A percentile compares a stretch with the other conserved stretches of the same genome.
Conservation (phyloP, 2,113 vertebrate genomes). For the Falco punctatus region DNA sequence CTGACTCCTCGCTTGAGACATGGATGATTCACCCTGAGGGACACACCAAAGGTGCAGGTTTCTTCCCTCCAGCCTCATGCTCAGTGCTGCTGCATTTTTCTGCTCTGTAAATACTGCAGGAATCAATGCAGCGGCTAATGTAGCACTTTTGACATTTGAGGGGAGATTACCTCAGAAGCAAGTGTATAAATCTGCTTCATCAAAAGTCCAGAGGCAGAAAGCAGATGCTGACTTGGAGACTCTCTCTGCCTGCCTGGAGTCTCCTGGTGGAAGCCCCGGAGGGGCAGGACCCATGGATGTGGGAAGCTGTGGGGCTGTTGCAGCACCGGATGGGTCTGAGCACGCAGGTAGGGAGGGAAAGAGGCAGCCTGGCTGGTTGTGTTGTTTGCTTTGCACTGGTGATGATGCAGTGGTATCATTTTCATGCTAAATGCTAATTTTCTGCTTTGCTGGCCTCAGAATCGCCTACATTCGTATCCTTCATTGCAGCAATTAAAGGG, state of each 20-base stretch:
- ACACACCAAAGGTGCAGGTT: neutral
- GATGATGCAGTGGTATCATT: conserved; percentile 58
- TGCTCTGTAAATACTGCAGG: conserved; percentile 4
- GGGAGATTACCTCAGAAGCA: neutral
- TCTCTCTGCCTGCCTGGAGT: neutral
- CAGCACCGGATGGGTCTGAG: neutral
- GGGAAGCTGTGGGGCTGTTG: neutral
- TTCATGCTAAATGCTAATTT: conserved; percentile 67
- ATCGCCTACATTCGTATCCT: conserved; percentile 32
- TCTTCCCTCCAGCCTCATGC: neutral
- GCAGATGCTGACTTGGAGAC: neutral
- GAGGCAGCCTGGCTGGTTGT: neutral
- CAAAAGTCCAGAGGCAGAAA: neutral
- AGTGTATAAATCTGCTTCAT: neutral
- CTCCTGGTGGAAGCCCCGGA: neutral
- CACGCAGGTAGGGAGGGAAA: neutral
- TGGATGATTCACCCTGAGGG: neutral
- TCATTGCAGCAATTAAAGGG: conserved; percentile 58
- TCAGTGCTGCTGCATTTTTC: neutral
- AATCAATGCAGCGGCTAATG: neutral
- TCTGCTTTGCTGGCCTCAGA: conserved; percentile 63
- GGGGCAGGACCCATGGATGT: rapidly evolving
- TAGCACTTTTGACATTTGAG: conserved; percentile 10
- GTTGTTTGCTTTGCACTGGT: conserved; percentile 13
- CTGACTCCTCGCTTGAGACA: neutral